phyloP scores from a whole-genome alignment of 2,888 invertebrate species.

The Eulithis prunata region DNA sequence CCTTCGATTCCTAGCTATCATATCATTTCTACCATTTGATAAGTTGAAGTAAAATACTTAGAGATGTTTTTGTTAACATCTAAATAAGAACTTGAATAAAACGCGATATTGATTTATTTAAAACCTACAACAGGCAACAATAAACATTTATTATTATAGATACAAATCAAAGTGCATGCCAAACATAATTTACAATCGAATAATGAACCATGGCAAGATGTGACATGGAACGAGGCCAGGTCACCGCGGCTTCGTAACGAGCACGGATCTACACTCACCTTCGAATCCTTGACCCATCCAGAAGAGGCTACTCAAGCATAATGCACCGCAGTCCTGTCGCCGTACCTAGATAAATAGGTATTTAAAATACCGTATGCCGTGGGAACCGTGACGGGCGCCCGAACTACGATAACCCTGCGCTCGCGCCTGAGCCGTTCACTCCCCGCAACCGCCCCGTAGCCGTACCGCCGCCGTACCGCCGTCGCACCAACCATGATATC shows the following conservation, averaged over 20 bases:
- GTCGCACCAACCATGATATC: background rate
- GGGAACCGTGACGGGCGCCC: constrained; percentile 80
- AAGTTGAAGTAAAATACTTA: background rate
- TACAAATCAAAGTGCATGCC: constrained; percentile 39
- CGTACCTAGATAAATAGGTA: constrained; percentile 79
- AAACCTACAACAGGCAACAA: constrained; percentile 35
- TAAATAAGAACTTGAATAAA: constrained; percentile 6
- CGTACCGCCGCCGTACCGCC: constrained; percentile 30
- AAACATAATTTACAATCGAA: constrained; percentile 54
- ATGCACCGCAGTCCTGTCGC: constrained; percentile 79
- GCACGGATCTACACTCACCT: constrained; percentile 78
- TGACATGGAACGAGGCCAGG: constrained; percentile 76
- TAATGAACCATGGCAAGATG: constrained; percentile 71
- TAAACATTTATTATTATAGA: constrained; percentile 39
- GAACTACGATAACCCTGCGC: constrained; percentile 67
- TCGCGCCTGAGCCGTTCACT: constrained; percentile 59
- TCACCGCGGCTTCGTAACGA: constrained; percentile 61
- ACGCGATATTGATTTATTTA: constrained; percentile 19
- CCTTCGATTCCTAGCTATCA: too few relatives aligned
- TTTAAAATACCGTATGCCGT: constrained; percentile 81
- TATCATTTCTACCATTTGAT: too few relatives aligned
- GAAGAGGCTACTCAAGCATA: constrained; percentile 80
- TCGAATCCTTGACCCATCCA: constrained; percentile 83
- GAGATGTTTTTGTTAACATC: constrained; percentile 4
- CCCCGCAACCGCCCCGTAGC: constrained; percentile 47